These are phyloP conservation scores for Pocota personata DNA, from an alignment of 2,888 invertebrate species.

Conservation along the genomic window DNA sequence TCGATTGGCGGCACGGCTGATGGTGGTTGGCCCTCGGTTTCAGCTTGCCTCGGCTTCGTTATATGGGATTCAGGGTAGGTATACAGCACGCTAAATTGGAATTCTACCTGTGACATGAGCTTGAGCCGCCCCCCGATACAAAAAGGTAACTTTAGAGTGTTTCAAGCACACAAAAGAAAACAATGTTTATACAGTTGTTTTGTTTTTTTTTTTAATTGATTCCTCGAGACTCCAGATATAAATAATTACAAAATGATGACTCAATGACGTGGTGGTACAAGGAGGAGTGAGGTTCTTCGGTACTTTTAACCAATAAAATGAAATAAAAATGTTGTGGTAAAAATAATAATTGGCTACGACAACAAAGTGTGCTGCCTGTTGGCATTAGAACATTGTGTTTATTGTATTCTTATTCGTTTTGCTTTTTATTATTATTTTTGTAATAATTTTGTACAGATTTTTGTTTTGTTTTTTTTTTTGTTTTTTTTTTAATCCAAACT, in stretches of 20 bases:
- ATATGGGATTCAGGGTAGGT: constrained; percentile 63
- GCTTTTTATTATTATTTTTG: background rate
- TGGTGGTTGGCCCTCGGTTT: constrained; percentile 47
- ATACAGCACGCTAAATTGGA: constrained; percentile 47
- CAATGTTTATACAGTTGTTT: constrained; percentile 44
- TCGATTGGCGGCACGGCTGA: constrained; percentile 23
- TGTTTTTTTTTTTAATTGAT: constrained; percentile 36
- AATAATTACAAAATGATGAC: constrained; percentile 46
- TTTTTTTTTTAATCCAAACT: constrained; percentile 7
- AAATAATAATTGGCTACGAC: constrained; percentile 17
- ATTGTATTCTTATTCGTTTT: background rate
- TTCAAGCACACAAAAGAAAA: constrained; percentile 23
- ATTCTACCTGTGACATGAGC: constrained; percentile 65
- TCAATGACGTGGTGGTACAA: constrained; percentile 28
- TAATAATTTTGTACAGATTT: background rate
- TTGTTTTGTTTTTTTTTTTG: background rate
- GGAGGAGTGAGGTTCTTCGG: background rate
- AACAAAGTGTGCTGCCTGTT: constrained; percentile 5
- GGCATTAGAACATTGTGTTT: constrained; percentile 25
- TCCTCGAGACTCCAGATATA: constrained; percentile 17
- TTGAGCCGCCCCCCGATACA: background rate
- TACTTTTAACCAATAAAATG: constrained; percentile 2
- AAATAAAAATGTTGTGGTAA: constrained; percentile 13
- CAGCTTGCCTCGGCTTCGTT: constrained; percentile 16
- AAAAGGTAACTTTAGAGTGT: background rate